Base-by-base conservation (phyloP, 2,888 invertebrate species). In the Platypus cylindrus region DNA sequence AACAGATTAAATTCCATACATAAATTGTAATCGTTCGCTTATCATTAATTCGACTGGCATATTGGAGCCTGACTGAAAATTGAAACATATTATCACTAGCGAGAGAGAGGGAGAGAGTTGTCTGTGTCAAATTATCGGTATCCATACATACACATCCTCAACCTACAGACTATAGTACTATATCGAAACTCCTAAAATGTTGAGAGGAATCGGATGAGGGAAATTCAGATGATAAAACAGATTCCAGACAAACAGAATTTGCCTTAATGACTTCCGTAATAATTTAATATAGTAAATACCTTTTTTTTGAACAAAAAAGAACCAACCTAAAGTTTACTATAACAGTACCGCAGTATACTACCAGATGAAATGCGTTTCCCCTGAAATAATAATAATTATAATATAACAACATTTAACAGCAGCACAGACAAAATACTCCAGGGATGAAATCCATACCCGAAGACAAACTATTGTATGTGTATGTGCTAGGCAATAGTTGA, bases 401-500 rank as follows among this genome's bases (percentile, higher is more conserved):
- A n/a, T n/a, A n/a, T n/a, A n/a, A n/a, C n/a, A n/a, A n/a, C n/a
- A n/a, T n/a, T n/a, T 41, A 36, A 37, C 27, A 45, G 43, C 45
- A 47, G 46, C 49, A 47, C 46, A 48, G 40, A 41, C 45, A 43
- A 37, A 37, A 46, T 40, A 50, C 59, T 50, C 56, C 33, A 44
- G 58, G 56, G 59, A 58, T 51, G 55, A 51, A 56, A 56, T 45
- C 41, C 50, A 55, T 50, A n/a, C 53, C 51, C 46, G 45, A 49
- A 50, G 48, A 52, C 52, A 53, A 51, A 51, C 48, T 53, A 54
- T n/a, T n/a, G n/a, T n/a, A n/a, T n/a, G n/a, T n/a, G n/a, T n/a
- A n/a, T n/a, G 61, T 60, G 48, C 59, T 58, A 60, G 60, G 55
- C 59, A 54, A 52, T 51, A 58, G 56, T 57, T 59, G 59, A 55